A percentile compares a stretch with the other conserved stretches of the same genome.
Conservation (phyloP, 2,888 invertebrate genomes). For the Salticus scenicus region DNA sequence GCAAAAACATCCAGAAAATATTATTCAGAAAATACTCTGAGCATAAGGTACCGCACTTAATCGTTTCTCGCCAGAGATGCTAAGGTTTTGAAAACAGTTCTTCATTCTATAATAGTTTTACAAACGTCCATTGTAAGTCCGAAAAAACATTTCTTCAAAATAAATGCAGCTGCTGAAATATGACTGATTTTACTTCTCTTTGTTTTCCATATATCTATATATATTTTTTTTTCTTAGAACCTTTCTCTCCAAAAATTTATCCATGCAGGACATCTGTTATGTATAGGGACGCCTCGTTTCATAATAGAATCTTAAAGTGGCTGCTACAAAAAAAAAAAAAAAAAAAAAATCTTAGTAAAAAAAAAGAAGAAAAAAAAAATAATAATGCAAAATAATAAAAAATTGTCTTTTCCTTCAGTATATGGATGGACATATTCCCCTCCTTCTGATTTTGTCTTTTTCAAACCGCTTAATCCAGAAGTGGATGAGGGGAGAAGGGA, state of each 20-base stretch:
- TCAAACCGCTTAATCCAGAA: slow-evolving; percentile 39
- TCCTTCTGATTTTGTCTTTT: slow-evolving; percentile 44
- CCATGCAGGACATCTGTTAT: slow-evolving; percentile 48
- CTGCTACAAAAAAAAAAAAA: neutral
- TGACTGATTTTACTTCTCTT: neutral
- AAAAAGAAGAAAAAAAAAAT: no score
- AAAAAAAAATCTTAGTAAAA: neutral
- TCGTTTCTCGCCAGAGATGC: neutral
- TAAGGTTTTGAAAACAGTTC: neutral
- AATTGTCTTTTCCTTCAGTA: neutral
- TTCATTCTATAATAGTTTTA: neutral
- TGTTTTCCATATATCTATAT: slow-evolving; percentile 6
- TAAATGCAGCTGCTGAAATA: neutral
- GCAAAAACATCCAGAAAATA: no score
- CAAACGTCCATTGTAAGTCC: neutral
- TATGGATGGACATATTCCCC: slow-evolving; percentile 46
- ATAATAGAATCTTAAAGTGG: slow-evolving; percentile 46
- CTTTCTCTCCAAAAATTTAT: slow-evolving; percentile 17
- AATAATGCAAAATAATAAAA: no score
- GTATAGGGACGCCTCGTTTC: slow-evolving; percentile 19
- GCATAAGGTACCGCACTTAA: neutral
- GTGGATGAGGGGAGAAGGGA: neutral
- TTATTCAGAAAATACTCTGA: neutral
- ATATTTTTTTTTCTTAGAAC: neutral
- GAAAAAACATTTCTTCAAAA: neutral